Evolutionary conservation across 2,113 vertebrate genomes (phyloP).

Genomic region (Crocuta crocuta): DNA sequence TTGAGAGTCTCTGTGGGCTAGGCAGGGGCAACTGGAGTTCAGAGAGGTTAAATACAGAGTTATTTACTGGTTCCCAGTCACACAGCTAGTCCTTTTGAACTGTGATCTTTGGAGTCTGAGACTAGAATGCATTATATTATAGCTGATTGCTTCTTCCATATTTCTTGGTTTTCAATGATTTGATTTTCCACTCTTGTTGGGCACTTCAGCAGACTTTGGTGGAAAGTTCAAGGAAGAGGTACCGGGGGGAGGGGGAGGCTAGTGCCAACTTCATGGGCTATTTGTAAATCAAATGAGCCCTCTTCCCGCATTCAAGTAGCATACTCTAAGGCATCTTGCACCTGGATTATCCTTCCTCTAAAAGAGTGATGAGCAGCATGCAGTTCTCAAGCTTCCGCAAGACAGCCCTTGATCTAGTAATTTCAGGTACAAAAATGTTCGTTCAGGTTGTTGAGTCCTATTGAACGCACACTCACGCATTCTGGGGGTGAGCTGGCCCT

Average conservation of each 20-base stretch:
- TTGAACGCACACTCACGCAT: neutral
- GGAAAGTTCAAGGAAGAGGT: neutral
- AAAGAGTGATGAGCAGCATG: neutral
- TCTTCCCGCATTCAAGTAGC: neutral
- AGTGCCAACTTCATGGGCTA: neutral
- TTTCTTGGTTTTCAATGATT: neutral
- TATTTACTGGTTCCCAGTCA: neutral
- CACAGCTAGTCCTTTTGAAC: neutral
- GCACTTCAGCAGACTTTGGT: neutral
- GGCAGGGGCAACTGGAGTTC: neutral
- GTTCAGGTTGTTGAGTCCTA: neutral
- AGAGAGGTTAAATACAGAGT: neutral
- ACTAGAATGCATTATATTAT: neutral
- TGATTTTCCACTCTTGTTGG: neutral
- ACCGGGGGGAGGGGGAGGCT: neutral
- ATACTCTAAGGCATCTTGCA: accelerated
- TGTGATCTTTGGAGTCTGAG: neutral
- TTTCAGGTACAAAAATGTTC: neutral
- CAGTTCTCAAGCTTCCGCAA: neutral
- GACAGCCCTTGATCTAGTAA: neutral
- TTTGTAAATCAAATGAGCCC: neutral
- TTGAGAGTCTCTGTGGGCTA: neutral
- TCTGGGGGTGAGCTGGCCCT: neutral
- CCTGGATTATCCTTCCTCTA: neutral
- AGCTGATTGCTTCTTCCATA: neutral